Base-by-base conservation (phyloP, 92 coral and sea anemone species). In the Palythoa grandiflora region DNA sequence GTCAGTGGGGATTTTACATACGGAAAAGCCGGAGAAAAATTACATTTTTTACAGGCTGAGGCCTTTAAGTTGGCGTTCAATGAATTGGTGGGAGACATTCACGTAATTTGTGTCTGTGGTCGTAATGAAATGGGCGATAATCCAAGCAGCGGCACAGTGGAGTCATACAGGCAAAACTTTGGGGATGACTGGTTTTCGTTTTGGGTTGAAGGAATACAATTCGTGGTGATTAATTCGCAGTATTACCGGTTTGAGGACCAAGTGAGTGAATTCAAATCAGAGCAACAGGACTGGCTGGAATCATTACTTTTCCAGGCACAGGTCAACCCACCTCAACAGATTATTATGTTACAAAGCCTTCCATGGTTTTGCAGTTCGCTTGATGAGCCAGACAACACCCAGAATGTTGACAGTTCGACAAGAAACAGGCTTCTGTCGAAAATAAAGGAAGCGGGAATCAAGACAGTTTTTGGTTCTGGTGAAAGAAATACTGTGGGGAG, bases 141-240 rank as follows among this genome's bases (percentile, higher is more conserved):
- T 38, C 92, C 94, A n/a, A 71, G 72, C 36, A 68, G 81, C 40
- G 92, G 54, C 28, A 38, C 70, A 85, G 65, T 95, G 37, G 94
- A 93, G 44, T 84, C 96, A 19, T 95, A 95, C 89, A 90, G 94
- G 65, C 89, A 65, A 54, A 93, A 91, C 20, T 95, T 95, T 44
- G 98, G 98, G 52, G 98, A 95, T 14, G 98, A 95, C 73, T 93
- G 98, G 96, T 95, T 95, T 19, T 89, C 93, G 0, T 95, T 95
- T 78, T 95, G 98, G 98, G 96, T 95, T 11, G 98, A 95, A 57
- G 98, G 98, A 14, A 93, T 95, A 9, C 94, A 93, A 47, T 95
- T 95, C 79, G 73, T 95, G 61, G 96, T 84, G 12, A 53, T 95
- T 38, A 95, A 95, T 79, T 93, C 98, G n/a, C 80, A 87, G 68